Conservation (phyloP, 2,888 invertebrate species). For the Drosophila sordidapex region DNA sequence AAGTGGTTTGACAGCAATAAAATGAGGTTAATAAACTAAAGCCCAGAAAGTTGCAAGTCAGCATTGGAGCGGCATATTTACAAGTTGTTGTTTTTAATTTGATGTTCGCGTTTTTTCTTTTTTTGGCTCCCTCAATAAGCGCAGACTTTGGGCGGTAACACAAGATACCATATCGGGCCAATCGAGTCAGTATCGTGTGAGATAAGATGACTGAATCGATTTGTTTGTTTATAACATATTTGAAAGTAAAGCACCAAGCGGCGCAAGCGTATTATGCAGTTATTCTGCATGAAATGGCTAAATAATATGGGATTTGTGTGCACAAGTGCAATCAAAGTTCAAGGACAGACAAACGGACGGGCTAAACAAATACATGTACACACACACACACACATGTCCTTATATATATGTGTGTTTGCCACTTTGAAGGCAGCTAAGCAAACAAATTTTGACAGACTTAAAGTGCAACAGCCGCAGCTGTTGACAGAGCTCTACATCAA, state of each 20-base stretch:
- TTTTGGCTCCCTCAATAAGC: constrained; percentile 31
- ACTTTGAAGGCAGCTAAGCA: constrained; percentile 26
- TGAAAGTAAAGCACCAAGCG: constrained; percentile 9
- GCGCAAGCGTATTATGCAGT: constrained; percentile 34
- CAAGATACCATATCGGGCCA: constrained; percentile 39
- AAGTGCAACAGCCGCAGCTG: constrained; percentile 59
- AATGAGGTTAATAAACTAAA: constrained; percentile 74
- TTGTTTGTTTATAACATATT: not conserved
- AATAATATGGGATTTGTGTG: constrained; percentile 20
- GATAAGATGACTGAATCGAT: constrained; percentile 62
- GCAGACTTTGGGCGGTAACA: constrained; percentile 53
- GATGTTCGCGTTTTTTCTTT: constrained; percentile 27
- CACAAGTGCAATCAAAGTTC: constrained; percentile 51
- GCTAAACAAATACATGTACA: constrained; percentile 1
- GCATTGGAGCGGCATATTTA: constrained; percentile 70
- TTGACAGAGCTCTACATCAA: constrained; percentile 25
- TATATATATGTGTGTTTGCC: not conserved
- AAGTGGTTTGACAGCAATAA: constrained; percentile 22
- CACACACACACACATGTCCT: not conserved
- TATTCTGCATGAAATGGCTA: not conserved
- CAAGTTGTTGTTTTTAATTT: constrained; percentile 64
- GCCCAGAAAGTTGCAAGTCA: constrained; percentile 50
- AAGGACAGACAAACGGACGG: constrained; percentile 54
- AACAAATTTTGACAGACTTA: constrained; percentile 41
- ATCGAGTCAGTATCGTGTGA: constrained; percentile 25